Base-by-base conservation (phyloP, 2,888 invertebrate genomes). In the Dicyrtomina minuta region DNA sequence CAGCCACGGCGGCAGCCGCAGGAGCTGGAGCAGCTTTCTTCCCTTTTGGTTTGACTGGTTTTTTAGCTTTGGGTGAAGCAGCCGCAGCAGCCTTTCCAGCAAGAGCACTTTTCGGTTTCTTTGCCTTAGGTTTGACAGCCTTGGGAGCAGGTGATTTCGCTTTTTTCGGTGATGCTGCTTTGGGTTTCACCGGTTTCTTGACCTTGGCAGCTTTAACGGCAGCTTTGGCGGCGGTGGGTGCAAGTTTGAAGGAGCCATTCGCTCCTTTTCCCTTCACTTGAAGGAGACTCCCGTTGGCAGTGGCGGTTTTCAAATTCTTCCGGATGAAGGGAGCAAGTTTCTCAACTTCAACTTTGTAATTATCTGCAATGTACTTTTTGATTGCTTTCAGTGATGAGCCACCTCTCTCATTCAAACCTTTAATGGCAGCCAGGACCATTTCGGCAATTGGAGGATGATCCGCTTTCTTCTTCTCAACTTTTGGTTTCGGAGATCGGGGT, bases 351-450 rank as follows among this genome's bases (percentile, higher is more conserved):
- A 87, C 82, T 71, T 85, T 85, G 83, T 88, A 87, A 69, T 84
- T 86, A 26, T 84, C 82, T 10, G 84, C 81, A 60, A 89, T 84
- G 80, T 86, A 88, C 79, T 88, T 88, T 79, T 87, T 88, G 80
- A 88, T 88, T 1, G 86, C 86, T 60, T 81, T 43, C 53, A 65
- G 22, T 2, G 64, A 65, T 2, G 64, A 65, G 5, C 64, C 64
- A 2, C 64, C 64, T 12, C 86, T 84, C 77, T 82, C 82, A 69
- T 79, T 80, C 49, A 81, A 70, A 8, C 66, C 74, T 15, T 70
- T 70, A 73, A 82, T 79, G 1, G 88, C 87, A 44, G 81, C 82
- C 74, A 83, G 84, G 0, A 88, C 87, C 87, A 88, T 87, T 43
- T 82, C 82, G 1, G 84, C 79, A 0, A 84, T 84, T 17, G 82